phyloP scores from a whole-genome alignment of 2,797 vertebrate genomes.

The Intellagama lesueurii region DNA sequence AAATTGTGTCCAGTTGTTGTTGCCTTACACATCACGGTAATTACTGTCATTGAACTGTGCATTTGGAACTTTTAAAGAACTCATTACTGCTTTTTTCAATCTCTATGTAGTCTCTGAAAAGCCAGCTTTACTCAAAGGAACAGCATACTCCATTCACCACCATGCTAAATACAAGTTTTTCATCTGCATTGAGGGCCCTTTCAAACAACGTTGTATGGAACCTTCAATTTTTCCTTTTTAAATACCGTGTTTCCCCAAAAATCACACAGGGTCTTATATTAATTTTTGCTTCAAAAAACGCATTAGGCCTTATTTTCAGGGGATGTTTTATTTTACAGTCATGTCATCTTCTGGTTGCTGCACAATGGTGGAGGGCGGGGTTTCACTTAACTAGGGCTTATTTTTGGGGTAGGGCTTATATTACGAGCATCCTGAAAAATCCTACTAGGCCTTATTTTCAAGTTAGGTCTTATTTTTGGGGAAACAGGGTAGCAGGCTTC shows the following conservation, averaged over 20 bases:
- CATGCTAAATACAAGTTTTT: conserved; percentile 36
- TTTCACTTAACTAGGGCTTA: too few relatives aligned
- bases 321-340: too few relatives aligned
- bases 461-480: neutral
- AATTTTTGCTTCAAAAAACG: too few relatives aligned
- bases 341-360: too few relatives aligned
- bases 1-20: conserved; percentile 50
- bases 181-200: conserved; percentile 2
- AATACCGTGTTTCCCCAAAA: neutral
- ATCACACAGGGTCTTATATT: too few relatives aligned
- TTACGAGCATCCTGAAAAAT: too few relatives aligned
- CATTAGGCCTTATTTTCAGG: too few relatives aligned
- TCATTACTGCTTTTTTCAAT: conserved; percentile 54
- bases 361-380: too few relatives aligned
- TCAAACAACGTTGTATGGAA: conserved; percentile 19
- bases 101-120: conserved; percentile 45
- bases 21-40: conserved; percentile 42
- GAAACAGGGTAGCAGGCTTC: neutral
- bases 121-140: conserved; percentile 36
- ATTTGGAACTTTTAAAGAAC: conserved; percentile 40
- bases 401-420: too few relatives aligned
- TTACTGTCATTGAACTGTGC: conserved; percentile 51
- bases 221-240: neutral
- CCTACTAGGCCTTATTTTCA: too few relatives aligned
- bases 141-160: conserved; percentile 41